These are phyloP conservation scores for Hippocampus guttulatus DNA, from an alignment of 2,113 vertebrate species.

Conservation along the genomic window DNA sequence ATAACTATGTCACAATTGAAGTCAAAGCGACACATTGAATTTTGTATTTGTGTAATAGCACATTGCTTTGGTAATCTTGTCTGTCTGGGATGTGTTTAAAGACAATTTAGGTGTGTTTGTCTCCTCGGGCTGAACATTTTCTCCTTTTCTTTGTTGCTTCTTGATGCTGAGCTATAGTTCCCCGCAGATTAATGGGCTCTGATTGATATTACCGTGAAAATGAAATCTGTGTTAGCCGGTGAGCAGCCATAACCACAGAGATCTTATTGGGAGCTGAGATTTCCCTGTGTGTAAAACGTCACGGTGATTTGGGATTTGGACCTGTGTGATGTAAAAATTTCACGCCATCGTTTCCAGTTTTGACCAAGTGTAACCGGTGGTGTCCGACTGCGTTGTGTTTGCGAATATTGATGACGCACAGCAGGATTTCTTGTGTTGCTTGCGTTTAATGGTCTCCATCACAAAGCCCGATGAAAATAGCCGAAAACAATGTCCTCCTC, in stretches of 20 bases:
- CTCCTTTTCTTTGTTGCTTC: conserved; percentile 54
- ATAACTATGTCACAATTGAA: conserved; percentile 51
- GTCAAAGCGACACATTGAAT: conserved; percentile 54
- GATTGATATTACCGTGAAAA: conserved; percentile 65
- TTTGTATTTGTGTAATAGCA: conserved; percentile 48
- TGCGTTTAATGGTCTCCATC: no score
- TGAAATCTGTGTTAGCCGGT: conserved; percentile 57
- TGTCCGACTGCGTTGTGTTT: no score
- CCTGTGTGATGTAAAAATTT: conserved; percentile 64
- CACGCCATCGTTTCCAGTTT: conserved; percentile 57
- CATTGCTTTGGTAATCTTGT: conserved; percentile 51
- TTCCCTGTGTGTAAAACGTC: conserved; percentile 62
- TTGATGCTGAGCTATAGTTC: conserved; percentile 55
- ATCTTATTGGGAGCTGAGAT: conserved; percentile 43
- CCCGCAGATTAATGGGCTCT: conserved; percentile 58
- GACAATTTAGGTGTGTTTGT: conserved; percentile 58
- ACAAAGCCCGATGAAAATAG: no score
- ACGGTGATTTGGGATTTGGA: conserved; percentile 65
- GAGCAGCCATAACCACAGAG: conserved; percentile 59
- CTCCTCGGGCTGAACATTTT: conserved; percentile 35
- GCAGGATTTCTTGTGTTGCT: no score
- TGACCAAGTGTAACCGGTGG: conserved; percentile 16
- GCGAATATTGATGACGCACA: no score
- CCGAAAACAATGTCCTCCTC: no score
- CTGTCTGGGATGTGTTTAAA: conserved; percentile 62